These are phyloP conservation scores for Thymelicus lineola DNA, from an alignment of 2,888 invertebrate species.

Conservation along the genomic window DNA sequence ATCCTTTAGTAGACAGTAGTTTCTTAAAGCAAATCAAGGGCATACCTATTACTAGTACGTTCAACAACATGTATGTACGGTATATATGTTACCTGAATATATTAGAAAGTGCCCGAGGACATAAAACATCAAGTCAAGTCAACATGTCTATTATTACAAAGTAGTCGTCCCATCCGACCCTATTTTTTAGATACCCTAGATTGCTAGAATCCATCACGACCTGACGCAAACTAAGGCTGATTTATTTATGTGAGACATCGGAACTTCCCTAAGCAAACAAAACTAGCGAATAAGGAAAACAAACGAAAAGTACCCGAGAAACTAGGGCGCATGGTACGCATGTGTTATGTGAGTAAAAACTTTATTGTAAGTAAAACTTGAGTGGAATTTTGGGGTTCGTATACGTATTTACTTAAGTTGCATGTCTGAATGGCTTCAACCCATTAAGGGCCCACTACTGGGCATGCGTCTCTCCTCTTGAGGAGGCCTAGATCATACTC, in stretches of 20 bases:
- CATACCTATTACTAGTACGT: no score
- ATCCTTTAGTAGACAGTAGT: no score
- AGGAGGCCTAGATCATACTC: no score
- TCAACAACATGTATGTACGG: no score
- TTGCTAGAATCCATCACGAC: constrained; percentile 9
- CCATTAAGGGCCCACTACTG: no score
- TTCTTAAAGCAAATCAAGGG: no score
- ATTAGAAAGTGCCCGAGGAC: background rate
- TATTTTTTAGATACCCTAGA: constrained; percentile 6
- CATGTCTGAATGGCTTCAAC: no score
- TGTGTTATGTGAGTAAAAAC: constrained; percentile 1
- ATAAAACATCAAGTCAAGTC: background rate
- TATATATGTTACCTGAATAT: no score
- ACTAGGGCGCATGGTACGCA: background rate
- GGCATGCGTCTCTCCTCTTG: no score
- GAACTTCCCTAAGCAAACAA: constrained; percentile 3
- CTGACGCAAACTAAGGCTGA: constrained; percentile 4
- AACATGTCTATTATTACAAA: background rate
- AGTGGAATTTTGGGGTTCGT: no score
- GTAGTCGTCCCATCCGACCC: background rate
- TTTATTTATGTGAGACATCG: constrained; percentile 12
- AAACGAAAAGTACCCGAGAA: background rate
- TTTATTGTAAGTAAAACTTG: background rate
- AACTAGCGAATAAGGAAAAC: constrained; percentile 9
- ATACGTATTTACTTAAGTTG: no score